phyloP scores from a whole-genome alignment of 2,888 invertebrate species.

The Drosophila fungiperda region DNA sequence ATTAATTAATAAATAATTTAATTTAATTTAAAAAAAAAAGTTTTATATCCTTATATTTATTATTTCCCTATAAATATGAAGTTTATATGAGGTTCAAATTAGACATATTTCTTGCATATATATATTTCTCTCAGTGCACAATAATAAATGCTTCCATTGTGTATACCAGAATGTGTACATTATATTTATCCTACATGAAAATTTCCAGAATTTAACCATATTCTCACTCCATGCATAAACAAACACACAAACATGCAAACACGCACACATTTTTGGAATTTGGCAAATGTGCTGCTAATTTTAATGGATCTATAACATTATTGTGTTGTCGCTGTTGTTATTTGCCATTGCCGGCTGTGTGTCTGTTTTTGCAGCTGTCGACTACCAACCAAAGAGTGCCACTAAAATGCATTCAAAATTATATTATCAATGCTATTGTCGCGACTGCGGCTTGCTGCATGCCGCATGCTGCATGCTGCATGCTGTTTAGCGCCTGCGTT shows the following conservation, averaged over 20 bases:
- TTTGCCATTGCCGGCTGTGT: constrained; percentile 20
- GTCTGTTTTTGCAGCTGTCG: constrained; percentile 68
- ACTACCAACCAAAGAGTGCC: constrained; percentile 33
- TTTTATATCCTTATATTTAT: neutral
- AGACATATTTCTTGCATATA: neutral
- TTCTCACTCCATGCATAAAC: neutral
- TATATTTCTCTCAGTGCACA: constrained; percentile 5
- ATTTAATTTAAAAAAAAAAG: neutral
- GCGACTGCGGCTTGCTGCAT: constrained; percentile 11
- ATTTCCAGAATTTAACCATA: neutral
- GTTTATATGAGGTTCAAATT: neutral
- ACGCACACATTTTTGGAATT: constrained; percentile 32
- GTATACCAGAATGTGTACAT: neutral
- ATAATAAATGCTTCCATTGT: constrained; percentile 1
- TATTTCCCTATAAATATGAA: neutral
- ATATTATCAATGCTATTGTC: constrained; percentile 52
- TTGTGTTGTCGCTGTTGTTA: constrained; percentile 38
- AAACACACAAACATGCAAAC: neutral
- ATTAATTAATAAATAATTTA: too few species aligned
- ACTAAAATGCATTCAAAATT: constrained; percentile 55
- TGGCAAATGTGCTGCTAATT: constrained; percentile 63
- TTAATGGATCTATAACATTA: constrained; percentile 61
- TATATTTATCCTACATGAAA: constrained; percentile 20
- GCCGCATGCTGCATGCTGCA: neutral
- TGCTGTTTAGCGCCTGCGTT: constrained; percentile 1